These are phyloP conservation scores for Ammodytes dubius DNA, from an alignment of 2,113 vertebrate species.

Conservation along the genomic window DNA sequence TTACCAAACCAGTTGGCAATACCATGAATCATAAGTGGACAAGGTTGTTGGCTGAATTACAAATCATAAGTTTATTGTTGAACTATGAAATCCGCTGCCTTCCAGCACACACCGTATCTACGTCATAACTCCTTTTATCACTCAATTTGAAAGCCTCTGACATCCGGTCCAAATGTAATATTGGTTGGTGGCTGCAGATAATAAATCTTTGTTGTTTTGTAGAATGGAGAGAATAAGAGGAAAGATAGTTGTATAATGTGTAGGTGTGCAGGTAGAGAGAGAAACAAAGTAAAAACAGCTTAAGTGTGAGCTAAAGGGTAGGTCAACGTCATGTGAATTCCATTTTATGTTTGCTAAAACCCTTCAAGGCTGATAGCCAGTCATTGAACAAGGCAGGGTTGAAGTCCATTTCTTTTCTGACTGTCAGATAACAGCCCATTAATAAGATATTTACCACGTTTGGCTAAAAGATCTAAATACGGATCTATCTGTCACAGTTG, in stretches of 20 bases:
- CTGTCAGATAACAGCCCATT: constrained; percentile 14
- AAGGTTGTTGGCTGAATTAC: too few relatives aligned
- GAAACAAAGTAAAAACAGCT: neutral
- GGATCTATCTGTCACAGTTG: neutral
- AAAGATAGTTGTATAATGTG: neutral
- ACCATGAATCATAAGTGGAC: neutral
- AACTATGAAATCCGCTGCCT: constrained; percentile 3
- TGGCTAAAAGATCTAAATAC: neutral
- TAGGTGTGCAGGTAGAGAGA: neutral
- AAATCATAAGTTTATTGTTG: neutral
- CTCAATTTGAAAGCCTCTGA: neutral
- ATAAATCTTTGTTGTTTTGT: neutral
- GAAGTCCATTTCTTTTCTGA: constrained; percentile 44
- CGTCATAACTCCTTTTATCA: neutral
- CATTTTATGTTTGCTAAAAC: constrained; percentile 39
- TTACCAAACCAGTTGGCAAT: constrained; percentile 15
- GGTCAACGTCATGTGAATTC: constrained; percentile 19
- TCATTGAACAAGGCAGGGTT: constrained; percentile 37
- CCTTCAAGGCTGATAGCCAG: constrained; percentile 57
- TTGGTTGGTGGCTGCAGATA: neutral
- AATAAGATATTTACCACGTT: neutral
- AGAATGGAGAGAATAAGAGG: neutral
- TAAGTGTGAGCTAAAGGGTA: constrained; percentile 10
- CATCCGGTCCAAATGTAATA: neutral
- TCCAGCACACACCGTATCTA: neutral